phyloP scores from a whole-genome alignment of 2,797 vertebrate genomes.

The Calcarius lapponicus region DNA sequence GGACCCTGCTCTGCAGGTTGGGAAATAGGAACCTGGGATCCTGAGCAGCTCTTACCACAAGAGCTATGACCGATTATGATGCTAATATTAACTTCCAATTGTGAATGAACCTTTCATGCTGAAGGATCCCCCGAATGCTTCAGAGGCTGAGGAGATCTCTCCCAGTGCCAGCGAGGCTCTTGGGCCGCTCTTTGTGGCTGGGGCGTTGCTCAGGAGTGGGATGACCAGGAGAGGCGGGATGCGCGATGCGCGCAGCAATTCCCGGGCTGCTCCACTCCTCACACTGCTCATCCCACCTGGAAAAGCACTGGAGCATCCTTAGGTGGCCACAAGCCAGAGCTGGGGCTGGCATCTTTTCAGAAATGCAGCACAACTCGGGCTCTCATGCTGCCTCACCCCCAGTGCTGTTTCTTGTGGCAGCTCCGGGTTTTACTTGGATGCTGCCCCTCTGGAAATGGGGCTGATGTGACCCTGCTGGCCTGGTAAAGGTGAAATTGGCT shows the following conservation, averaged over 20 bases:
- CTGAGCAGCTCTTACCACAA: not conserved
- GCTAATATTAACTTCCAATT: conserved; percentile 47
- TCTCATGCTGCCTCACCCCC: not conserved
- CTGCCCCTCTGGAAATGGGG: not conserved
- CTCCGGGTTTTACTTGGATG: not conserved
- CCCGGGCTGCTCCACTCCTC: not conserved
- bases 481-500: not conserved
- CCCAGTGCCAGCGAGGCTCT: not conserved
- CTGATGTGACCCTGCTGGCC: not conserved
- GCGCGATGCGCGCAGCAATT: not conserved
- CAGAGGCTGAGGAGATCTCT: not conserved
- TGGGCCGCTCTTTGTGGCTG: not conserved
- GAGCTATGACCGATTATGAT: conserved; percentile 16
- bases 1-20: not conserved
- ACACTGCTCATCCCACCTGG: not conserved
- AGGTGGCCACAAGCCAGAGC: not conserved
- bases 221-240: not conserved
- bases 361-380: not conserved
- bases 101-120: conserved; percentile 21
- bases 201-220: not conserved
- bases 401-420: accelerated
- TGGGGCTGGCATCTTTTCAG: not conserved
- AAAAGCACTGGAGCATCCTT: not conserved
- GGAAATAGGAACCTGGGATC: conserved; percentile 28
- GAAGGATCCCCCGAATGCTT: conserved; percentile 37